Base-by-base conservation (phyloP, 2,888 invertebrate genomes). In the Galerucella pusilla region DNA sequence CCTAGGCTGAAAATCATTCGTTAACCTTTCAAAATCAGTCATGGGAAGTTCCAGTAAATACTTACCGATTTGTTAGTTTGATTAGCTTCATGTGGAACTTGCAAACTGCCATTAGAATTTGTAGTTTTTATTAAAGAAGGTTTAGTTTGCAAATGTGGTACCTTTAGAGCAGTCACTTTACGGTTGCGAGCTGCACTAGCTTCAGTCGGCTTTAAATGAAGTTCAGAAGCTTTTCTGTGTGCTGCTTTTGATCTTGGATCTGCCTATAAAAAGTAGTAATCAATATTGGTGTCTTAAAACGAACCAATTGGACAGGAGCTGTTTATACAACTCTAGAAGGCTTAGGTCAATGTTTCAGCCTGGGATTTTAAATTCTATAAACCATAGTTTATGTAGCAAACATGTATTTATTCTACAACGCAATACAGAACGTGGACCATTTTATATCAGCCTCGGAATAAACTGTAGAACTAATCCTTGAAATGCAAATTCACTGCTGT, bases 141-240 rank as follows among this genome's bases (percentile, higher is more conserved):
- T 16, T 83, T 83, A 45, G 66, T 70, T 16, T 78, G 75, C 75
- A 79, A 79, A 14, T 77, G 69, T 65, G 57, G 20, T 46, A 45
- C 9, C 25, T 54, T 60, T 7, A 20, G 16, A 25, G 35, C 59
- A 75, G 59, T 35, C 25, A 52, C 16, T 45, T 68, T 25, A 61
- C 63, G 66, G 67, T 83, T 79, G 42, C 85, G 75, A 3, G 85
- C 84, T 10, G 85, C 85, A 2, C 82, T 83, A 68, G 77, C 79
- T 12, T 79, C 72, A 68, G 80, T 75, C 16, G 83, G 78, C 45
- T 75, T 85, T 77, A n/a, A 86, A 76, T 1, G 85, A n/a, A 85
- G 82, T 77, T 86, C 86, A 6, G 82, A 81, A 45, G 85, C 84
- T 68, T 84, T 77, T 75, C 71, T 78, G 2, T 80, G 79, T 54